phyloP scores from a whole-genome alignment of 2,888 invertebrate species.

The Stratiomys singularior region DNA sequence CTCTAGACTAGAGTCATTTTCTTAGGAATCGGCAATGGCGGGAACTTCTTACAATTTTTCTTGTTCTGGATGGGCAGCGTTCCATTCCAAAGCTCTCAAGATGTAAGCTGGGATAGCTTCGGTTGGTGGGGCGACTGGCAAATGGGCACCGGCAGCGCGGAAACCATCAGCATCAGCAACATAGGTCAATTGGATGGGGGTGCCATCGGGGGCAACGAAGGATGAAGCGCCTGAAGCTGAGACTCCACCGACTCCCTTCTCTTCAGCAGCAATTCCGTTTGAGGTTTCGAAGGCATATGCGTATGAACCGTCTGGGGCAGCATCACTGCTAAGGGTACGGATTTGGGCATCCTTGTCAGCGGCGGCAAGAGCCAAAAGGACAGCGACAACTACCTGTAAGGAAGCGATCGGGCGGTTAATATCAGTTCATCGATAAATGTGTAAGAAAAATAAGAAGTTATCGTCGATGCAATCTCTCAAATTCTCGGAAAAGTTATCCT shows the following conservation, averaged over 20 bases:
- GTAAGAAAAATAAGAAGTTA: no score
- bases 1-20: constrained; percentile 7
- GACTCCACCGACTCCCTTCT: constrained; percentile 69
- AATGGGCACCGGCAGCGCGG: constrained; percentile 65
- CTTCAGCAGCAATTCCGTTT: constrained; percentile 72
- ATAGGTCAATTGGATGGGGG: constrained; percentile 65
- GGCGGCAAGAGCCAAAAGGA: constrained; percentile 55
- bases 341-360: constrained; percentile 59
- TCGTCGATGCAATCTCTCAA: no score
- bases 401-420: no score
- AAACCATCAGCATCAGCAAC: constrained; percentile 71
- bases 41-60: not conserved
- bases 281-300: constrained; percentile 68
- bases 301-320: constrained; percentile 65
- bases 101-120: constrained; percentile 59
- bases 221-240: constrained; percentile 68
- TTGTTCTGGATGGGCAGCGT: constrained; percentile 43
- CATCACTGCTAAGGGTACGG: constrained; percentile 64
- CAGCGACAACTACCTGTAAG: constrained; percentile 56
- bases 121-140: constrained; percentile 65
- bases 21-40: constrained; percentile 33
- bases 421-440: no score
- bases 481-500: no score
- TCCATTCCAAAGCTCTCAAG: constrained; percentile 40
- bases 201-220: constrained; percentile 70